Evolutionary conservation across 64 coral and sea anemone genomes (phyloP).

Genomic region (Anthopleura sola): DNA sequence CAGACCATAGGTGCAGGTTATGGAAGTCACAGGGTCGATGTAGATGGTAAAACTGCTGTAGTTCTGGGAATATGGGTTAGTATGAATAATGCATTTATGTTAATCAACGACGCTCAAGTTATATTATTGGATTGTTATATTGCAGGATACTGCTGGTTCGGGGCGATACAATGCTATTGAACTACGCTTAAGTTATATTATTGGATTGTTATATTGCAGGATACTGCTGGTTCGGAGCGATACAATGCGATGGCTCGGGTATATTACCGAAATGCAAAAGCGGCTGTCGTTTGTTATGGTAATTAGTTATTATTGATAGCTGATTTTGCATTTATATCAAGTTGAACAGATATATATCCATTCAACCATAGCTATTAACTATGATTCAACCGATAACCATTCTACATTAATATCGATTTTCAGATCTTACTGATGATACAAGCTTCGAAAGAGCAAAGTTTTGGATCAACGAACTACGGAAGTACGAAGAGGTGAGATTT

Average conservation of each 20-base stretch:
- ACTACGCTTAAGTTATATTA: neutral
- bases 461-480: conserved; percentile 36
- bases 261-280: conserved; percentile 18
- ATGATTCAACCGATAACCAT: neutral
- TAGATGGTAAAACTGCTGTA: conserved; percentile 4
- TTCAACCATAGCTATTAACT: no score
- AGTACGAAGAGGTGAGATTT: conserved; percentile 21
- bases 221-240: conserved; percentile 23
- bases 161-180: neutral
- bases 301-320: neutral
- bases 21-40: conserved; percentile 16
- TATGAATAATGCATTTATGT: neutral
- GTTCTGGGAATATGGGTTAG: conserved; percentile 44
- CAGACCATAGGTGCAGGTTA: conserved; percentile 56
- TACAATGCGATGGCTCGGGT: conserved; percentile 18
- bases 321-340: no score
- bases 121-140: neutral
- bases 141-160: conserved; percentile 26
- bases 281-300: conserved; percentile 21
- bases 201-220: neutral
- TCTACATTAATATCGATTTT: neutral
- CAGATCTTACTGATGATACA: conserved; percentile 28
- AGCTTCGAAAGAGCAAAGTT: conserved; percentile 45
- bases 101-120: neutral
- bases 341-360: neutral